A percentile compares a stretch with the other conserved stretches of the same genome.
Conservation (phyloP, 2,797 vertebrate species). For the Steatocranus sp. region DNA sequence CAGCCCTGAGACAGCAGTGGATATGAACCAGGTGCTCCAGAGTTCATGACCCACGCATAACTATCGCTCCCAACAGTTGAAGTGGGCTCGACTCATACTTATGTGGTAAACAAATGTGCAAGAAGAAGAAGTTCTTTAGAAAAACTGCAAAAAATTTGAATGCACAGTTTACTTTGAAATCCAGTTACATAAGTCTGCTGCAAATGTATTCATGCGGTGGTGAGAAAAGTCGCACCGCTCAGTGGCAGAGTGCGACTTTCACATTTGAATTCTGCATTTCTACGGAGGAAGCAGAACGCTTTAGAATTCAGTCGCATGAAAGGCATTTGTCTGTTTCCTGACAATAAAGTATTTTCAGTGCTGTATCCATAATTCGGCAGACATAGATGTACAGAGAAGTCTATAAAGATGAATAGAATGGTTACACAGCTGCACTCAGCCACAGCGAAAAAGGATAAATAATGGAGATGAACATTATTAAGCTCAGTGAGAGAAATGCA, state of each 20-base stretch:
- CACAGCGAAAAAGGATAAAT: neutral
- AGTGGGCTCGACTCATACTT: slow-evolving; percentile 22
- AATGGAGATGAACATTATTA: neutral
- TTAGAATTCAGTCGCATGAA: neutral
- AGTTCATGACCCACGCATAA: neutral
- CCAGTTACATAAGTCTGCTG: neutral
- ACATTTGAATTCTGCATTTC: neutral
- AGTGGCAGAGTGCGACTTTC: neutral
- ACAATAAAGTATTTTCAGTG: neutral
- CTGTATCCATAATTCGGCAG: neutral
- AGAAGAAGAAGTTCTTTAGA: neutral
- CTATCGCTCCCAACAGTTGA: neutral
- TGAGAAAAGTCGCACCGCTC: neutral
- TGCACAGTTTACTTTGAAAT: neutral
- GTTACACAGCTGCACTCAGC: neutral
- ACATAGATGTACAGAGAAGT: neutral
- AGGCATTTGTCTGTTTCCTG: neutral
- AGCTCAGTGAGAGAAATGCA: neutral
- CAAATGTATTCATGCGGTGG: neutral
- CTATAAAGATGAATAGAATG: neutral
- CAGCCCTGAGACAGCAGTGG: neutral
- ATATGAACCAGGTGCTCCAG: slow-evolving; percentile 18
- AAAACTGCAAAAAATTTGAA: neutral
- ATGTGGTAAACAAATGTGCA: slow-evolving; percentile 25
- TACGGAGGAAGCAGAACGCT: neutral